Evolutionary conservation across 2,888 invertebrate genomes (phyloP), one percentile per base, ranked within the genome.

Genomic region (Gibbula magus): DNA sequence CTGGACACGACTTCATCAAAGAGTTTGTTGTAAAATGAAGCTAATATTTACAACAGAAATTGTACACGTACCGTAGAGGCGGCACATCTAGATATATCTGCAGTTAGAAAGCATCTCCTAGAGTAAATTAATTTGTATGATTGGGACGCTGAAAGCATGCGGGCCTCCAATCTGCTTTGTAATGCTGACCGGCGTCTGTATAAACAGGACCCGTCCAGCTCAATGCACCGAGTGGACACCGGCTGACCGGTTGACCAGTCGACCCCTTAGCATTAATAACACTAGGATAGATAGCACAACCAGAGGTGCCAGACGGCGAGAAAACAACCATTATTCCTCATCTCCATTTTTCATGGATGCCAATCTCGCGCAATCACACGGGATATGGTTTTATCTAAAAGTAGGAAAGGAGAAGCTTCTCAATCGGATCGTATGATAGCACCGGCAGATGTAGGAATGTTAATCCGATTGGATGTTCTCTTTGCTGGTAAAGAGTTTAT

Each of bases 321-420:
- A 70, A 70, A 61, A 70, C 35, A 70, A 32, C 70, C 70, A 70
- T 70, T 70, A 39, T 70, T 32, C 35, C 70, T 70, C 35, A n/a
- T 35, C 29, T 70, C 70, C 70, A 35, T 35, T 39, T 35, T 32
- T 35, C 70, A 70, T 70, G 70, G 70, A 70, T 39, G 70, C 39
- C 70, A 70, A 70, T 70, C 70, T 70, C 70, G 70, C 35, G 35
- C 20, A 70, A 70, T 70, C 70, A 70, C 70, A 70, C 70, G 70
- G 70, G 70, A 70, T 32, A 18, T 70, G 39, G 70, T 32, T 70
- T 35, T 29, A 20, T 32, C 35, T 70, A n/a, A 70, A 70, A 70
- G 70, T 20, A 29, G 35, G 35, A 70, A 70, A n/a, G 70, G 70
- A 70, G 20, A 32, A 70, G 13, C 18, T 35, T 20, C 20, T 20